These are phyloP conservation scores for Melanotus villosus DNA, from an alignment of 2,888 invertebrate genomes.

Conservation along the genomic window DNA sequence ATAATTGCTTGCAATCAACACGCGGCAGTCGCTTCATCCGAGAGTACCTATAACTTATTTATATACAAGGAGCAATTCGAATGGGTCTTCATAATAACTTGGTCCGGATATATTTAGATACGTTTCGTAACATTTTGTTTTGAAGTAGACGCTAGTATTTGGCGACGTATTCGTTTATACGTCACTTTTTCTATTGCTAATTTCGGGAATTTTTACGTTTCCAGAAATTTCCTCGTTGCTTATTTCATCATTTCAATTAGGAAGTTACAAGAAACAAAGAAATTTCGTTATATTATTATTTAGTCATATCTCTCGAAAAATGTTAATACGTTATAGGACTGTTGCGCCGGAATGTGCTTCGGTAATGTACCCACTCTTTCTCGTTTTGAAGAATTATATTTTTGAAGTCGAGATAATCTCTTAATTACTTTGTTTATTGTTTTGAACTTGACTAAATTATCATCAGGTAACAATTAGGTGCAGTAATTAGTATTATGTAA, in stretches of 20 bases:
- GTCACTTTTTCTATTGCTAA: conserved; percentile 42
- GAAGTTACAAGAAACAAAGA: too few species aligned
- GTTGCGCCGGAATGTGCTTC: too few species aligned
- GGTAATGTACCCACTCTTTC: too few species aligned
- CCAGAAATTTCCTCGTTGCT: neutral
- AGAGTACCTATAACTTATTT: conserved; percentile 43
- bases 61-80: conserved; percentile 49
- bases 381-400: conserved; percentile 1
- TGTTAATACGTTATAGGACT: too few species aligned
- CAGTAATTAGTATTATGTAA: neutral
- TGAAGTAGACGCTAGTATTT: conserved; percentile 46
- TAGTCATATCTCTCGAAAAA: too few species aligned
- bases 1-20: conserved; percentile 33
- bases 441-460: neutral
- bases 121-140: conserved; percentile 57
- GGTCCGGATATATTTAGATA: conserved; percentile 54
- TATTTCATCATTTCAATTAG: too few species aligned
- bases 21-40: conserved; percentile 37
- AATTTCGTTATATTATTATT: too few species aligned
- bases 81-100: conserved; percentile 51
- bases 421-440: conserved; percentile 7
- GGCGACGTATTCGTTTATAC: conserved; percentile 50
- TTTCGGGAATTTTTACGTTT: neutral
- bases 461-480: neutral
- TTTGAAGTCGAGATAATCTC: too few species aligned